These are phyloP conservation scores for Notolepis coatsorum DNA, from an alignment of 2,797 vertebrate genomes.

Conservation along the genomic window DNA sequence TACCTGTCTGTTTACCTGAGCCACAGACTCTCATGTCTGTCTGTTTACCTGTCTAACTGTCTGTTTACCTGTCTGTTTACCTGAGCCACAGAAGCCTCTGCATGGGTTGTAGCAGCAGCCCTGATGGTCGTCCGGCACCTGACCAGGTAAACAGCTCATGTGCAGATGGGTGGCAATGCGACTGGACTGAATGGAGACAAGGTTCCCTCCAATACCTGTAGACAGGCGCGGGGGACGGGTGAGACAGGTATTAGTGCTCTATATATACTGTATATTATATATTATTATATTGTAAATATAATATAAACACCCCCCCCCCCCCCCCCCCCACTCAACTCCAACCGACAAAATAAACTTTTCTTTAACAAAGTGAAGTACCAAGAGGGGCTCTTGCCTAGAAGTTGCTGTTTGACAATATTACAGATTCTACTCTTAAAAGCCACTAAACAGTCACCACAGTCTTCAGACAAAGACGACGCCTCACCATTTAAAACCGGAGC, in stretches of 20 bases:
- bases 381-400: no score
- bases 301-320: no score
- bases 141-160: slow-evolving; percentile 85
- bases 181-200: slow-evolving; percentile 95
- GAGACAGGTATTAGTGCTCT: neutral
- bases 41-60: no score
- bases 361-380: no score
- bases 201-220: slow-evolving; percentile 93
- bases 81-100: slow-evolving; percentile 87
- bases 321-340: no score
- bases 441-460: no score
- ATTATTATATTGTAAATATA: neutral
- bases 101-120: slow-evolving; percentile 85
- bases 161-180: slow-evolving; percentile 95
- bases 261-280: neutral
- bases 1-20: no score
- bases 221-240: neutral
- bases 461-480: slow-evolving; percentile 46
- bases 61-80: no score
- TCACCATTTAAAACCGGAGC: slow-evolving; percentile 96
- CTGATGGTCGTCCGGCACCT: slow-evolving; percentile 83
- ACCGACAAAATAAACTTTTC: neutral
- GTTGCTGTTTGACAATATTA: no score
- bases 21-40: no score
- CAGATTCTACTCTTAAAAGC: no score